Evolutionary conservation across 2,113 vertebrate species (phyloP).

Genomic region (Petaurus breviceps): DNA sequence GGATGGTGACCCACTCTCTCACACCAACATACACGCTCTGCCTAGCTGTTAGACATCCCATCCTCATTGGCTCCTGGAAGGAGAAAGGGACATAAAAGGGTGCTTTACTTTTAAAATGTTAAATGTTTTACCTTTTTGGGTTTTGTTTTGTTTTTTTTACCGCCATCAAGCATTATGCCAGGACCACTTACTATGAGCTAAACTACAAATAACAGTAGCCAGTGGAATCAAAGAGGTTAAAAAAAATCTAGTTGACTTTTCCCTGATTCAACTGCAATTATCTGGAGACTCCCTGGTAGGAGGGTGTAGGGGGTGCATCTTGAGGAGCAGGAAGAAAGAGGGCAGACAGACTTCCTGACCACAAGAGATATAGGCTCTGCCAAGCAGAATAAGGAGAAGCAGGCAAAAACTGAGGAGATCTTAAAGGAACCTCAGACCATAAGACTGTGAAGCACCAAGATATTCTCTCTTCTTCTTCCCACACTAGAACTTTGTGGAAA

Average conservation of each 20-base stretch:
- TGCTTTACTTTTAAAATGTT: neutral
- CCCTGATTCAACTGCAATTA: neutral
- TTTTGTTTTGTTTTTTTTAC: no score
- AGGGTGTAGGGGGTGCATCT: neutral
- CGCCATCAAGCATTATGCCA: neutral
- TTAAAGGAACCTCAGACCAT: neutral
- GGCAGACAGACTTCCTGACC: neutral
- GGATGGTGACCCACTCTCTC: neutral
- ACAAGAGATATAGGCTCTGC: neutral
- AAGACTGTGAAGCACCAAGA: neutral
- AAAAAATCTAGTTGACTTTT: neutral
- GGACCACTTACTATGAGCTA: neutral
- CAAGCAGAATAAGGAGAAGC: neutral
- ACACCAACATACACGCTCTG: neutral
- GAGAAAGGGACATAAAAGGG: neutral
- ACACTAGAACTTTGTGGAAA: neutral
- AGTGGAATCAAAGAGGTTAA: neutral
- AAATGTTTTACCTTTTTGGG: neutral
- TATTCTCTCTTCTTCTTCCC: neutral
- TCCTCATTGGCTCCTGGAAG: neutral
- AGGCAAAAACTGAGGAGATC: neutral
- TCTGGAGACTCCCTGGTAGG: neutral
- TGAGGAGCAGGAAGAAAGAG: neutral
- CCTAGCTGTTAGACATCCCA: neutral
- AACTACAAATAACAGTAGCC: neutral